Conservation (phyloP, 2,888 invertebrate species). For the Argyra leucocephala region DNA sequence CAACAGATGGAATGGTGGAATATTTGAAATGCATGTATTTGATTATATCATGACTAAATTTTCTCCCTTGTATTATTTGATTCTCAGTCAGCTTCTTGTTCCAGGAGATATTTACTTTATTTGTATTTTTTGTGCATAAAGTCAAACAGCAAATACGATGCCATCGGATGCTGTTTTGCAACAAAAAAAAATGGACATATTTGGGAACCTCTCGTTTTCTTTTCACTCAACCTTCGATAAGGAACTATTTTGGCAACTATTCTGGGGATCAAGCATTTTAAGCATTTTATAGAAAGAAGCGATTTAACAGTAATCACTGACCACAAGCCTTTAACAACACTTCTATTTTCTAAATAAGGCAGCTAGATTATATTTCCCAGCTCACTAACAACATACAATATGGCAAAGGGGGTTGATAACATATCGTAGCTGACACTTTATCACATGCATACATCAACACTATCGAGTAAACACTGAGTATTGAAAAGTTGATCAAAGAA, state of each 20-base stretch:
- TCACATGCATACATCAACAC: not conserved
- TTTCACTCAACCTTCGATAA: not conserved
- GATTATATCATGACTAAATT: too few relatives aligned
- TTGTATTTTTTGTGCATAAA: too few relatives aligned
- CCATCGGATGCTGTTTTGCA: too few relatives aligned
- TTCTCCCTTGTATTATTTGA: too few relatives aligned
- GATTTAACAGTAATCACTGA: not conserved
- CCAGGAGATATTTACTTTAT: too few relatives aligned
- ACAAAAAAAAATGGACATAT: too few relatives aligned
- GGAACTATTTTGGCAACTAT: not conserved
- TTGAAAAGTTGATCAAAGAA: not conserved
- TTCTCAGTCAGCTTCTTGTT: too few relatives aligned
- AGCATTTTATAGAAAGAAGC: not conserved
- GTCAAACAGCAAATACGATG: too few relatives aligned
- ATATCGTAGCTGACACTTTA: not conserved
- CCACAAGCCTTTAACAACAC: slow-evolving; percentile 10
- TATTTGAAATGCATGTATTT: too few relatives aligned
- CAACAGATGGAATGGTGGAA: too few relatives aligned
- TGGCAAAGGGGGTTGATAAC: not conserved
- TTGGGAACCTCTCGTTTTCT: not conserved
- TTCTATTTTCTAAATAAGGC: too few relatives aligned
- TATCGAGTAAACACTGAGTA: not conserved
- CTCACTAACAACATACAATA: slow-evolving; percentile 6
- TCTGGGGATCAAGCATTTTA: slow-evolving; percentile 8
- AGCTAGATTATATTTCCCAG: too few relatives aligned